Percentiles rank a stretch among this genome's conserved stretches.
Evolutionary conservation across 1,140 invertebrate genomes (phyloP).

Genomic region (Drosophila watanabei): DNA sequence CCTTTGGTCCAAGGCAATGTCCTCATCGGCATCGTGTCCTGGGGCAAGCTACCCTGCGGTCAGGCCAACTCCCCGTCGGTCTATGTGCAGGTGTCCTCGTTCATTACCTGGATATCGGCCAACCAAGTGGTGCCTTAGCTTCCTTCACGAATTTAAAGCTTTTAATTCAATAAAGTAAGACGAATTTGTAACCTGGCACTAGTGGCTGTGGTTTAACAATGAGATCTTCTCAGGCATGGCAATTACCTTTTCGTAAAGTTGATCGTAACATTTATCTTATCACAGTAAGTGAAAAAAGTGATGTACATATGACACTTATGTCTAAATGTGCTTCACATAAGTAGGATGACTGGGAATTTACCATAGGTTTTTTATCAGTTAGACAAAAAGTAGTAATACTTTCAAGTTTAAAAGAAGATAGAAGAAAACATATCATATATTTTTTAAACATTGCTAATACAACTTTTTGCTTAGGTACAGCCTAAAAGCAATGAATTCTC

Average conservation of each 20-base stretch:
- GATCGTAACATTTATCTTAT: constrained; percentile 23
- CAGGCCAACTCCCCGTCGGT: constrained; percentile 89
- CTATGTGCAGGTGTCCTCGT: constrained; percentile 90
- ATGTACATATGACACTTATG: background rate
- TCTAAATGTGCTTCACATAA: background rate
- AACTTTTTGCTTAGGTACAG: background rate
- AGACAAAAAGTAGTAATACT: background rate
- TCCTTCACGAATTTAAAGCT: background rate
- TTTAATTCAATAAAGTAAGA: constrained; percentile 19
- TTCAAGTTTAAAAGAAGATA: background rate
- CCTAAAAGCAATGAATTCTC: background rate
- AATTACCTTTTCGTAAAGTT: constrained; percentile 5
- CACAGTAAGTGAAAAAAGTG: background rate
- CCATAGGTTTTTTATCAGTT: background rate
- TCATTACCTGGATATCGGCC: constrained; percentile 88
- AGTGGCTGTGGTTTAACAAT: constrained; percentile 7
- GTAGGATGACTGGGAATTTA: background rate
- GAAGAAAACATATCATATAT: background rate
- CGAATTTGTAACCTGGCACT: constrained; percentile 8
- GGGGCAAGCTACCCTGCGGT: constrained; percentile 87
- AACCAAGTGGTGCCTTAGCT: constrained; percentile 54
- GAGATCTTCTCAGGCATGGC: background rate
- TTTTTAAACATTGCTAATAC: background rate
- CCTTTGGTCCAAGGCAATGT: constrained; percentile 79
- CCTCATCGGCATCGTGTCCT: constrained; percentile 86